Conservation (phyloP, 1,140 invertebrate genomes). For the Meteorus sp. region DNA sequence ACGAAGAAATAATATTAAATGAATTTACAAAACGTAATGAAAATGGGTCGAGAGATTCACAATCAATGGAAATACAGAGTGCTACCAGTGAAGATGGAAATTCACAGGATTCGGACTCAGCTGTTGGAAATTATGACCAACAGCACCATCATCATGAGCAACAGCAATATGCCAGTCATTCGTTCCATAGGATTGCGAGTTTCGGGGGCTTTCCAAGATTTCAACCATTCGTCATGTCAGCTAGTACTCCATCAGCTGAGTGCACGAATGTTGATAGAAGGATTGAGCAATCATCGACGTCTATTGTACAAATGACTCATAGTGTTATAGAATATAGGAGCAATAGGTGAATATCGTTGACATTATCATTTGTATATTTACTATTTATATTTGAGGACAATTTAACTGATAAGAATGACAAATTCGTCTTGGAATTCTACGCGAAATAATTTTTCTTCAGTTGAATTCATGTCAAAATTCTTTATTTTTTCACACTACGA, state of each 20-base stretch:
- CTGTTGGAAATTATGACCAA: constrained; percentile 37
- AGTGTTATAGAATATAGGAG: constrained; percentile 53
- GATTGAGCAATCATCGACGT: constrained; percentile 41
- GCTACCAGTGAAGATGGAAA: constrained; percentile 47
- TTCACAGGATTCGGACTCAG: constrained; percentile 47
- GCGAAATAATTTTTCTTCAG: background rate
- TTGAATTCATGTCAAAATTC: too few relatives aligned
- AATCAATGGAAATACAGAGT: constrained; percentile 40
- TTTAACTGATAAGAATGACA: constrained; percentile 4
- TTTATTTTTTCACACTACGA: too few relatives aligned
- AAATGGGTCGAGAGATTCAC: constrained; percentile 34
- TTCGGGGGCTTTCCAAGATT: constrained; percentile 52
- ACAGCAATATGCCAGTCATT: constrained; percentile 45
- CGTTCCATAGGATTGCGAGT: constrained; percentile 50
- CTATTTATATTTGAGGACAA: background rate
- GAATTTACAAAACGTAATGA: constrained; percentile 26
- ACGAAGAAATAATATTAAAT: constrained; percentile 30
- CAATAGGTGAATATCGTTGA: constrained; percentile 46
- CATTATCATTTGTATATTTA: constrained; percentile 10
- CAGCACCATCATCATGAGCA: constrained; percentile 30
- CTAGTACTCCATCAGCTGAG: constrained; percentile 40
- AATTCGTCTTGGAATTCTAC: background rate
- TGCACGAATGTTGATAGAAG: constrained; percentile 33
- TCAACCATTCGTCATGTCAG: constrained; percentile 53
- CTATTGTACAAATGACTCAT: constrained; percentile 50